These are phyloP conservation scores for Eurytoma californica DNA, from an alignment of 2,888 invertebrate species.

Conservation along the genomic window DNA sequence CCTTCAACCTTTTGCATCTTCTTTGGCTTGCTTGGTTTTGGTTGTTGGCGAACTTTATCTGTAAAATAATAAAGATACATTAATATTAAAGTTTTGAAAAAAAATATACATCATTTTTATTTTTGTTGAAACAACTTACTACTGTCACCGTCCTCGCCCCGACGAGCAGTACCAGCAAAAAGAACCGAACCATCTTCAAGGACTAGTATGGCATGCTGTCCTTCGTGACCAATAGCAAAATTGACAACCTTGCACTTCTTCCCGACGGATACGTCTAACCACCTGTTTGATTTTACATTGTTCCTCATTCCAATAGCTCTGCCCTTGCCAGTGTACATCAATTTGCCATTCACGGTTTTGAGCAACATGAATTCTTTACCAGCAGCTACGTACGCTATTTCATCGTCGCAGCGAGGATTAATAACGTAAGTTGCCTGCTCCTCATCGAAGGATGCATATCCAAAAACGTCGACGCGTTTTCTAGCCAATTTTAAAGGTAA, in stretches of 20 bases:
- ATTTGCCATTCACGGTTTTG: constrained; percentile 89
- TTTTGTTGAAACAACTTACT: constrained; percentile 73
- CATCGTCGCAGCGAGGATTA: constrained; percentile 84
- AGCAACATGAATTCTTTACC: constrained; percentile 95
- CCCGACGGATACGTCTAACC: constrained; percentile 82
- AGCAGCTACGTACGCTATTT: constrained; percentile 84
- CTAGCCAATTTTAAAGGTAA: constrained; percentile 86
- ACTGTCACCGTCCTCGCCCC: constrained; percentile 96
- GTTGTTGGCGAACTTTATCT: constrained; percentile 83
- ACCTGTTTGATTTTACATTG: constrained; percentile 78
- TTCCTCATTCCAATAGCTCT: constrained; percentile 89
- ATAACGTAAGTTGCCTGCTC: constrained; percentile 76
- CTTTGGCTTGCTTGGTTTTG: constrained; percentile 94
- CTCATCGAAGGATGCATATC: constrained; percentile 84
- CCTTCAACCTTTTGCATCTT: constrained; percentile 93
- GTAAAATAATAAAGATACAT: constrained; percentile 30
- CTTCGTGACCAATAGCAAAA: constrained; percentile 94
- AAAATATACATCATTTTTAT: neutral
- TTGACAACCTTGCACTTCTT: constrained; percentile 86
- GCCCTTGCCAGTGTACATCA: constrained; percentile 92
- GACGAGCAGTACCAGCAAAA: constrained; percentile 88
- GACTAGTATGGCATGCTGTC: constrained; percentile 92
- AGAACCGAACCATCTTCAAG: constrained; percentile 94
- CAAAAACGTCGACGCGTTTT: constrained; percentile 87
- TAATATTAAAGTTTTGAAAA: neutral